A percentile compares a stretch with the other conserved stretches of the same genome.
These are phyloP conservation scores for Myoxocephalus aenaeus DNA, from an alignment of 2,797 vertebrate species.

Conservation along the genomic window DNA sequence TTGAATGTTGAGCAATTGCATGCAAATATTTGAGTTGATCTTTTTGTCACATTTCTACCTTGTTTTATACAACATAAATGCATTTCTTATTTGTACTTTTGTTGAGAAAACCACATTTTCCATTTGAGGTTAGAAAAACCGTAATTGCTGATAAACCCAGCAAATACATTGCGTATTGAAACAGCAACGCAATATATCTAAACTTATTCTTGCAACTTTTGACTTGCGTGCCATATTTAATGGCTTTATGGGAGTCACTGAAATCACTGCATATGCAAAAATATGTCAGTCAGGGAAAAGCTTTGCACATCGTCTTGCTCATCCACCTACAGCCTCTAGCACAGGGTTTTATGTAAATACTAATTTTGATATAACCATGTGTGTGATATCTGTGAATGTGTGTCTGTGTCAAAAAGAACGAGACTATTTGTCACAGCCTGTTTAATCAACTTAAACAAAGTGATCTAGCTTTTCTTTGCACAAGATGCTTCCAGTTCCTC, in stretches of 20 bases:
- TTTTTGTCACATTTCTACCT: constrained; percentile 47
- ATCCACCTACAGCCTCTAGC: constrained; percentile 19
- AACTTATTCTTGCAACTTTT: constrained; percentile 17
- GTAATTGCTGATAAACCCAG: constrained; percentile 20
- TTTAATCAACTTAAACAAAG: constrained; percentile 22
- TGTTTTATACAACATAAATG: constrained; percentile 63
- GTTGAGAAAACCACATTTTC: constrained; percentile 25
- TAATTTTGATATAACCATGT: constrained; percentile 30
- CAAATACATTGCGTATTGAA: constrained; percentile 1
- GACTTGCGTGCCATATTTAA: background rate
- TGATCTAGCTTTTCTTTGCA: constrained; percentile 7
- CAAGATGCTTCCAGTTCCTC: constrained; percentile 8
- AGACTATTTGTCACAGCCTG: constrained; percentile 13
- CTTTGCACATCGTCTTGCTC: constrained; percentile 49
- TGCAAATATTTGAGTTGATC: constrained; percentile 55
- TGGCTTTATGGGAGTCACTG: constrained; percentile 32
- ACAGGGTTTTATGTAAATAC: constrained; percentile 47
- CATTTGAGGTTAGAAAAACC: constrained; percentile 27
- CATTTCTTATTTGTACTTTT: constrained; percentile 44
- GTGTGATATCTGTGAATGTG: constrained; percentile 21
- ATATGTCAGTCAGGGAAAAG: constrained; percentile 50
- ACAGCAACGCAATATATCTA: constrained; percentile 22
- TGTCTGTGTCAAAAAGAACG: constrained; percentile 3
- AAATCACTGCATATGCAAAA: constrained; percentile 8
- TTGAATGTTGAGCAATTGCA: constrained; percentile 68